A percentile compares a stretch with the other conserved stretches of the same genome.
Conservation (phyloP, 2,797 vertebrate genomes). For the Lutjanus argentimaculatus region DNA sequence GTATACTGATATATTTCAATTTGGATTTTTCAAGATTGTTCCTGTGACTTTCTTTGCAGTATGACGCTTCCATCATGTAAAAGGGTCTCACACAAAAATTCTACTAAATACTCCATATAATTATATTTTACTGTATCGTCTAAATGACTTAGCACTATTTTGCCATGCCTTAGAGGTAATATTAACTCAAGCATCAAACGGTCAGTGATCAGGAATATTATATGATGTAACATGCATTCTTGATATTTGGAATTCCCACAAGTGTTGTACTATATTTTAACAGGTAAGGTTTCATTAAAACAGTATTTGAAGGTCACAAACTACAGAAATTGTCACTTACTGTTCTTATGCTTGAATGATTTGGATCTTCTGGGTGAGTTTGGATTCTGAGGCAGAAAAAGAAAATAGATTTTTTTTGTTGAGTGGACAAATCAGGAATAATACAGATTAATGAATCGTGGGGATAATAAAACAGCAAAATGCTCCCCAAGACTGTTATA, state of each 20-base stretch:
- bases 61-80: background rate
- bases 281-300: background rate
- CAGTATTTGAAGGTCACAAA: background rate
- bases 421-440: background rate
- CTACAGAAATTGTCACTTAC: slow-evolving; percentile 82
- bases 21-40: background rate
- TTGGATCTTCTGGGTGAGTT: slow-evolving; percentile 99
- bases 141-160: background rate
- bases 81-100: background rate
- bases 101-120: background rate
- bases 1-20: background rate
- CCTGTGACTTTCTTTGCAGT: background rate
- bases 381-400: slow-evolving; percentile 89
- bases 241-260: background rate
- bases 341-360: slow-evolving; percentile 98
- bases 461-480: background rate
- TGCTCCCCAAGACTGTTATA: background rate
- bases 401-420: slow-evolving; percentile 14
- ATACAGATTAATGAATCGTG: background rate
- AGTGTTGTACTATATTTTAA: background rate
- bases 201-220: no score
- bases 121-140: background rate
- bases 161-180: background rate
- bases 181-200: background rate
- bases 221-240: background rate